Conservation (phyloP, 2,113 vertebrate genomes). For the Pogonocichla stellata region DNA sequence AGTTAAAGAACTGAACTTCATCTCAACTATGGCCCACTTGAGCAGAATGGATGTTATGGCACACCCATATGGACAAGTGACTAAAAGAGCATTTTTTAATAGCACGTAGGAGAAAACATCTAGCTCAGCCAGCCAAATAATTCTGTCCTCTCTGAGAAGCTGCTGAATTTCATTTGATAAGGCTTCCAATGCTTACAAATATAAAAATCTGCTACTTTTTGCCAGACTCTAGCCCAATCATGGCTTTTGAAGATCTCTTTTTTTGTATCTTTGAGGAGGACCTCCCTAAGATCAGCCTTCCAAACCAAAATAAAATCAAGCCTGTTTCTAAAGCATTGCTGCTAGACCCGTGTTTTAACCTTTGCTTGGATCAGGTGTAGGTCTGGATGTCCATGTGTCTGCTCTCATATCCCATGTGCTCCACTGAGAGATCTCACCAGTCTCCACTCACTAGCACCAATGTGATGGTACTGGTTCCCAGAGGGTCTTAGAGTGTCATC, state of each 20-base stretch:
- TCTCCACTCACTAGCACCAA: background rate
- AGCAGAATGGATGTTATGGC: background rate
- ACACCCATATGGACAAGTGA: background rate
- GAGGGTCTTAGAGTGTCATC: background rate
- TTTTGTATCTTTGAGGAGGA: background rate
- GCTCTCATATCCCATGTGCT: rapidly evolving
- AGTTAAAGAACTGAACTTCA: background rate
- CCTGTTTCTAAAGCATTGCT: background rate
- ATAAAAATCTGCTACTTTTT: background rate
- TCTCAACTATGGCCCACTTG: background rate
- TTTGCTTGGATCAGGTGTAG: background rate
- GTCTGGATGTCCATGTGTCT: background rate
- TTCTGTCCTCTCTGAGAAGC: background rate
- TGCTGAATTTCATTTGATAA: background rate
- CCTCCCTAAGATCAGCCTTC: background rate
- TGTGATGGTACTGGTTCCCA: background rate
- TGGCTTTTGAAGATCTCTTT: background rate
- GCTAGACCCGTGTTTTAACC: background rate
- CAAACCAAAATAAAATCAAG: background rate
- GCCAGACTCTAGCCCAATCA: background rate
- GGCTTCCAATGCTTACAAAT: background rate
- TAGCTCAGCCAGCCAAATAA: background rate
- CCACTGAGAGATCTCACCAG: background rate
- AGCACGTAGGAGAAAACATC: background rate
- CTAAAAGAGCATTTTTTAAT: background rate